Base-by-base conservation (phyloP, 2,888 invertebrate genomes). In the Petrolisthes manimaculis region DNA sequence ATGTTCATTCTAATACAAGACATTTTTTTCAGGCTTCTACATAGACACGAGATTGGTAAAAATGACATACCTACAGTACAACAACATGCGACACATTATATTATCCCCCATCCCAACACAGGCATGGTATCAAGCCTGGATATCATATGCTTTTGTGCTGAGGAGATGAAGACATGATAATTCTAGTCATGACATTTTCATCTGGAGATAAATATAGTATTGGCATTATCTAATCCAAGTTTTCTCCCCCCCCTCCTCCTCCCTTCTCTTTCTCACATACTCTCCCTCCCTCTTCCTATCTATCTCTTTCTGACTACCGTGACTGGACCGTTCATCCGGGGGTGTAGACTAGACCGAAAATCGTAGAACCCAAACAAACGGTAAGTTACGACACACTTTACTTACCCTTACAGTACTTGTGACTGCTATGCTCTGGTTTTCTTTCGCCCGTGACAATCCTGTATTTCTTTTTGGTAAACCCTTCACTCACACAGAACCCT, bases 321-420 rank as follows among this genome's bases (percentile, higher is more conserved):
- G 14, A 9, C 21, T 55, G 55, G 14, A 12, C 83, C 37, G 71
- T 75, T 81, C 75, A 21, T 71, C 55, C 75, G 84, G 79, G 81
- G 53, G 80, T 80, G 69, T 82, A 88, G 88, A 88, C 71, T 71
- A 71, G 81, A 81, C 88, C 88, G 67, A 88, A 80, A 84, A 88
- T 88, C 81, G 84, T 88, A 74, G 88, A 88, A 53, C 88, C 88
- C 67, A 79, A 79, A 12, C 24, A 24, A 56, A 61, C 84, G 87
- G 87, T 88, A 88, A 88, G 87, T 84, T 18, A 61, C 37, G 37
- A 37, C 37, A 37, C 0, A 37, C 37, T 37, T 37, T 37, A 37
- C 37, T 37, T 37, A 37, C 37, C 37, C 37, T 37, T 37, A 37
- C 37, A 37, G 37, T 37, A 37, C 37, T 37, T 37, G 37, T 37